Evolutionary conservation across 2,888 invertebrate species (phyloP), one percentile per base, ranked within the genome.

Genomic region (Tricholauxania praeusta): DNA sequence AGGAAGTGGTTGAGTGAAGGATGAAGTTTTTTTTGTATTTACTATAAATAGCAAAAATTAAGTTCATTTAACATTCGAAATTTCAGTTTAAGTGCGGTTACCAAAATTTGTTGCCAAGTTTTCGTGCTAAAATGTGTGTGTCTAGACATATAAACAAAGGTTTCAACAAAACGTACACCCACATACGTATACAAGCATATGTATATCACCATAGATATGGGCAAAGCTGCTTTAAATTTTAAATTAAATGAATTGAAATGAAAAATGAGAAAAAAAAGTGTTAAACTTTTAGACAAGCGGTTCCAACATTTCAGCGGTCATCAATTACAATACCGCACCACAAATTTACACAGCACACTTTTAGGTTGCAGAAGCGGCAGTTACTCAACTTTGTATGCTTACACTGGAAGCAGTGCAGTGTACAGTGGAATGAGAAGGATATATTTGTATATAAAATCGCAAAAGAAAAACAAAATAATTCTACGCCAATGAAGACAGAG

Each of bases 261-360:
- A 65, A 65, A 49, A 65, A 51, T 52, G 52, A 17, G 47, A 48
- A 22, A 65, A 51, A 51, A 14, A 48, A 17, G 19, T 10, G 62
- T 51, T n/a, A 49, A 57, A 59, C 68, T 60, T 69, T 69, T 59
- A 17, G 32, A 62, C 39, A 59, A 28, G 51, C 59, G 59, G 32
- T 51, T 59, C 68, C 19, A 22, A 49, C 63, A 53, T 63, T 63
- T 63, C 70, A 53, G 32, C 22, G 62, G 63, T 63, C 62, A 70
- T 70, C 70, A 62, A 63, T 70, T 70, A 53, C 32, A 63, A 51
- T 22, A 63, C 47, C 39, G 32, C 47, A 63, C 70, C 70, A 55
- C 70, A 70, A 49, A 53, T 19, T 63, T 52, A 70, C 39, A 53
- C 70, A 52, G 53, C 70, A 70, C 53, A 60, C 63, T 63, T 63